A percentile compares a stretch with the other conserved stretches of the same genome.
Evolutionary conservation across 2,113 vertebrate species (phyloP).

Genomic region (Mormyrus lacerda): DNA sequence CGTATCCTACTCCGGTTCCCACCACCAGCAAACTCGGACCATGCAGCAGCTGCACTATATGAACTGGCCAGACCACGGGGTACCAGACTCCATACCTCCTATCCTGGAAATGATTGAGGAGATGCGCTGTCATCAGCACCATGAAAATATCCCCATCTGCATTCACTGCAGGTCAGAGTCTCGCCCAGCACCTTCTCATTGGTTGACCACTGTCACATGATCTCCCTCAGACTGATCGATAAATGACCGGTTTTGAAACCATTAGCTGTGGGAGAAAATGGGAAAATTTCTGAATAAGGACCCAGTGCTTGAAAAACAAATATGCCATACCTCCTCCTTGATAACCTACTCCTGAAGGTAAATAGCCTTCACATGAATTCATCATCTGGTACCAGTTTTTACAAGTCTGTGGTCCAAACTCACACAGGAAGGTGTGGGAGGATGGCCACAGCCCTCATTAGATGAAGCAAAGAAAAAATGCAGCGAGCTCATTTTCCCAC

Average conservation of each 20-base stretch:
- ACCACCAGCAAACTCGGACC: slow-evolving; percentile 42
- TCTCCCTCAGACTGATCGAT: not conserved
- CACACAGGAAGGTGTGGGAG: slow-evolving; percentile 46
- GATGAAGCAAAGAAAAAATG: not conserved
- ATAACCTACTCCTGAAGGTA: not conserved
- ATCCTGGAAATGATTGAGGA: slow-evolving; percentile 81
- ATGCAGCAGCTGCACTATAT: slow-evolving; percentile 86
- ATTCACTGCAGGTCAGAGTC: slow-evolving; percentile 86
- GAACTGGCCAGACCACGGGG: slow-evolving; percentile 92
- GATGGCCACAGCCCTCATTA: slow-evolving; percentile 22
- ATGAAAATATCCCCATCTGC: slow-evolving; percentile 75
- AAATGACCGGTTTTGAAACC: not conserved
- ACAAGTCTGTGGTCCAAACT: not conserved
- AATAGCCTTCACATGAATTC: not conserved
- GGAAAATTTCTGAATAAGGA: not conserved
- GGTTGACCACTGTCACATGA: not conserved
- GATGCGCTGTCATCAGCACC: slow-evolving; percentile 68
- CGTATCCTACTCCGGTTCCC: not conserved
- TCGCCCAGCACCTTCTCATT: not conserved
- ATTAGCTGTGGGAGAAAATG: not conserved
- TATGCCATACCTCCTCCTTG: not conserved
- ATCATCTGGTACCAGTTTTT: not conserved
- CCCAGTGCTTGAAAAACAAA: not conserved
- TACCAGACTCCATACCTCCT: slow-evolving; percentile 78
- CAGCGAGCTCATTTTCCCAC: not conserved